Evolutionary conservation across 1,140 invertebrate genomes (phyloP).

Genomic region (Batillaria attramentaria): DNA sequence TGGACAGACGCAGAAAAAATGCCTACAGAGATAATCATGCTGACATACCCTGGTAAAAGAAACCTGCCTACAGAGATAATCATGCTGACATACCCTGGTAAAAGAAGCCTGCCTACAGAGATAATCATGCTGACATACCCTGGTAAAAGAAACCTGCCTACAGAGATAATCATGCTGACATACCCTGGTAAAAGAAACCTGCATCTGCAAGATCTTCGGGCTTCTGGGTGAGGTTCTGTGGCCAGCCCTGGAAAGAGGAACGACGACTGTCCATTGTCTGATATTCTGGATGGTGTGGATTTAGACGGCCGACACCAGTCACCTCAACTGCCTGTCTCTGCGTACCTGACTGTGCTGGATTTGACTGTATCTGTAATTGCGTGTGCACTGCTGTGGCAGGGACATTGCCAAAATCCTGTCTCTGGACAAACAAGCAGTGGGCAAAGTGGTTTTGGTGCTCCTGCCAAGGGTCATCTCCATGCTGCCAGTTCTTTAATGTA

Average conservation of each 20-base stretch:
- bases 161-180: too few species aligned
- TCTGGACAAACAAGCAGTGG: slow-evolving; percentile 81
- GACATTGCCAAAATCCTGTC: slow-evolving; percentile 29
- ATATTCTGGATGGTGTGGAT: neutral
- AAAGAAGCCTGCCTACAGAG: too few species aligned
- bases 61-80: too few species aligned
- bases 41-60: too few species aligned
- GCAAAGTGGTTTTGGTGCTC: slow-evolving; percentile 90
- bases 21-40: neutral
- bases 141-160: slow-evolving; percentile 31
- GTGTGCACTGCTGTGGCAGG: too few species aligned
- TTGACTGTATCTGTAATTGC: too few species aligned
- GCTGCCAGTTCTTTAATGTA: slow-evolving; percentile 89
- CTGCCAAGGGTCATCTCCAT: slow-evolving; percentile 87
- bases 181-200: slow-evolving; percentile 25
- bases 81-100: too few species aligned
- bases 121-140: neutral
- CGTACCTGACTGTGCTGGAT: neutral
- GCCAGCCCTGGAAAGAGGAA: slow-evolving; percentile 13
- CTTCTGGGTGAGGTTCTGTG: neutral
- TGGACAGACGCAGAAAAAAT: neutral
- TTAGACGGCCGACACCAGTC: neutral
- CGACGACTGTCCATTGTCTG: neutral
- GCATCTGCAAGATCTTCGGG: slow-evolving; percentile 18
- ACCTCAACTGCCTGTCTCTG: neutral